phyloP scores from a whole-genome alignment of 2,113 vertebrate species.

The Vombatus ursinus region DNA sequence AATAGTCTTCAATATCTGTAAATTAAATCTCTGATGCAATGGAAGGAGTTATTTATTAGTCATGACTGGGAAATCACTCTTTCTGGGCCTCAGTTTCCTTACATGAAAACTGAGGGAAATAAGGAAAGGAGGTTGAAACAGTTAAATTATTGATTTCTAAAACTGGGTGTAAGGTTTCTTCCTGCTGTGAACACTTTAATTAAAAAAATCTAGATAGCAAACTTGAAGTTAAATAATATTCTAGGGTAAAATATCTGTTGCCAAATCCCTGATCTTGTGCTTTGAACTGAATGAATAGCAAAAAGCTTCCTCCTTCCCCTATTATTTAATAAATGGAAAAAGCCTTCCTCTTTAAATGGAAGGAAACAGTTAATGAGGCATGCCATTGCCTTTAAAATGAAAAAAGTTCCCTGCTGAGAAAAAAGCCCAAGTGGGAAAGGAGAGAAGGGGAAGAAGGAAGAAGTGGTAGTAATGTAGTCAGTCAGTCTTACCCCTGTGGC shows the following conservation, averaged over 20 bases:
- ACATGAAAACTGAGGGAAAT: not conserved
- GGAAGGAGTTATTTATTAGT: not conserved
- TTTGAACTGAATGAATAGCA: slow-evolving; percentile 67
- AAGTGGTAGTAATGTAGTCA: not conserved
- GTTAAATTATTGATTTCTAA: not conserved
- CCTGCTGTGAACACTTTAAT: slow-evolving; percentile 30
- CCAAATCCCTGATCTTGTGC: slow-evolving; percentile 54
- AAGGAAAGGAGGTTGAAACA: not conserved
- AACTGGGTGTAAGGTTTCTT: not conserved
- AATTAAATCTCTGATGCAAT: slow-evolving; percentile 32
- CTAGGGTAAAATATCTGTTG: slow-evolving; percentile 14
- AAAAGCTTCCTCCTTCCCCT: slow-evolving; percentile 25
- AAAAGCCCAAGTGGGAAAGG: slow-evolving; percentile 65
- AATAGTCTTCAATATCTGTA: slow-evolving; percentile 25
- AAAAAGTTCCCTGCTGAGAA: slow-evolving; percentile 66
- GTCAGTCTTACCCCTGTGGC: slow-evolving; percentile 12
- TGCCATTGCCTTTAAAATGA: slow-evolving; percentile 68
- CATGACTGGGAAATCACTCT: not conserved
- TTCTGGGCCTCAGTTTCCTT: not conserved
- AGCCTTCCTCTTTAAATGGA: slow-evolving; percentile 53
- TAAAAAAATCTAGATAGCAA: slow-evolving; percentile 63
- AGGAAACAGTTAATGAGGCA: slow-evolving; percentile 74
- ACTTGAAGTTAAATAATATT: slow-evolving; percentile 55
- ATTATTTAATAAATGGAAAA: slow-evolving; percentile 71
- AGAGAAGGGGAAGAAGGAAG: slow-evolving; percentile 51